Evolutionary conservation across 2,113 vertebrate species (phyloP).

Genomic region (Ursus arctos): DNA sequence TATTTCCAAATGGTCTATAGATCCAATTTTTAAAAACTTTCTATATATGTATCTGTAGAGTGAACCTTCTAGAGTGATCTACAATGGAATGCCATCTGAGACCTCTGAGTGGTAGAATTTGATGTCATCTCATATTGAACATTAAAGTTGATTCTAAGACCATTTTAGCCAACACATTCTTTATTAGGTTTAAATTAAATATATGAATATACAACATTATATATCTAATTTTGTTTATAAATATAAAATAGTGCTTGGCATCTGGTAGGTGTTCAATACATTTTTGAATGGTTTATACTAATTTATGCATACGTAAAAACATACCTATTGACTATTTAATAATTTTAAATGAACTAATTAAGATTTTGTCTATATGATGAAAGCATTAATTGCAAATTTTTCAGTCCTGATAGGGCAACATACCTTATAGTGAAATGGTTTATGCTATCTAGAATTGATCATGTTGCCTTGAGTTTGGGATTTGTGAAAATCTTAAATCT

Average conservation of each 20-base stretch:
- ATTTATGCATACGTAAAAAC: background rate
- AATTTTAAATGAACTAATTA: background rate
- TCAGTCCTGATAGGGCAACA: background rate
- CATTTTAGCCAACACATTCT: background rate
- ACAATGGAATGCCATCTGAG: background rate
- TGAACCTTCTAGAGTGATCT: background rate
- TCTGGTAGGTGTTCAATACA: background rate
- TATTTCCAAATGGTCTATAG: background rate
- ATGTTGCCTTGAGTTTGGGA: constrained; percentile 68
- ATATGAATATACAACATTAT: background rate
- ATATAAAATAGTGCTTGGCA: background rate
- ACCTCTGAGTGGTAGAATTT: background rate
- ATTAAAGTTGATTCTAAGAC: background rate
- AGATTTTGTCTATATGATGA: background rate
- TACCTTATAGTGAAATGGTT: constrained; percentile 78
- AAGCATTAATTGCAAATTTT: background rate
- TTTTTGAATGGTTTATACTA: background rate
- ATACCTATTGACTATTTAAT: background rate
- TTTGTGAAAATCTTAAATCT: constrained; percentile 81
- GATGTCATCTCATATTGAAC: background rate
- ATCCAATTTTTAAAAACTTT: background rate
- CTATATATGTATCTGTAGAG: accelerated
- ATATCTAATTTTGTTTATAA: background rate
- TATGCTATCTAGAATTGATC: constrained; percentile 78
- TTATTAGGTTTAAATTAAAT: background rate